phyloP scores from a whole-genome alignment of 2,888 invertebrate species.

The Lasioglossum calceatum region DNA sequence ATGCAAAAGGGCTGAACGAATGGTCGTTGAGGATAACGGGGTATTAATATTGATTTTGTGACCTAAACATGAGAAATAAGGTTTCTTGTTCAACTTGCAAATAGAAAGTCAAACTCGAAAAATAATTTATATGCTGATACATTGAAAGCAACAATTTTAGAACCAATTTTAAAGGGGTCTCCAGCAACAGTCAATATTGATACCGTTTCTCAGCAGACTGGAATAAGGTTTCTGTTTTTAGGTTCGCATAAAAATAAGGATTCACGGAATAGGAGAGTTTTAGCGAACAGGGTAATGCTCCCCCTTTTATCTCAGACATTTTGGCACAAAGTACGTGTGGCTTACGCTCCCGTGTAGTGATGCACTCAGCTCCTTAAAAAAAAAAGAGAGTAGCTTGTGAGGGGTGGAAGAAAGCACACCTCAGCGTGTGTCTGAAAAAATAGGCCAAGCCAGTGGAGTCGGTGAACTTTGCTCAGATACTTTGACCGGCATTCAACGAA shows the following conservation, averaged over 20 bases:
- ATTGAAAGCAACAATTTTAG: not conserved
- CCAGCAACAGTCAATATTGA: not conserved
- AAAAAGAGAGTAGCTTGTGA: constrained; percentile 16
- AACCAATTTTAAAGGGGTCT: not conserved
- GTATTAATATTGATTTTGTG: not conserved
- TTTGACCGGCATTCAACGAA: constrained; percentile 59
- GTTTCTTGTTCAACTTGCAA: not conserved
- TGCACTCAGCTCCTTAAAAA: constrained; percentile 53
- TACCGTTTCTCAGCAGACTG: not conserved
- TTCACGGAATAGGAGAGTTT: constrained; percentile 20
- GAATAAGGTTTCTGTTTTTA: not conserved
- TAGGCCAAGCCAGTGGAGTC: constrained; percentile 65
- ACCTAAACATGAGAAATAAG: not conserved
- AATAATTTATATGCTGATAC: not conserved
- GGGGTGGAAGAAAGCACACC: constrained; percentile 46
- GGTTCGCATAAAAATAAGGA: not conserved
- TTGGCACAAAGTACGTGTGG: constrained; percentile 55
- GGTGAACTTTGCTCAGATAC: constrained; percentile 65
- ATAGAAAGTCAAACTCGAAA: not conserved
- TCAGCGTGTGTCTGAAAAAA: constrained; percentile 59
- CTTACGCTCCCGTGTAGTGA: constrained; percentile 44
- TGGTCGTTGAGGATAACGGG: not conserved
- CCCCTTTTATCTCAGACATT: constrained; percentile 57
- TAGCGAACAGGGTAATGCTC: constrained; percentile 27
- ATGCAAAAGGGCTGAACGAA: not conserved